Conservation (phyloP, 2,888 invertebrate genomes). For the Sinohyriopsis cumingii region DNA sequence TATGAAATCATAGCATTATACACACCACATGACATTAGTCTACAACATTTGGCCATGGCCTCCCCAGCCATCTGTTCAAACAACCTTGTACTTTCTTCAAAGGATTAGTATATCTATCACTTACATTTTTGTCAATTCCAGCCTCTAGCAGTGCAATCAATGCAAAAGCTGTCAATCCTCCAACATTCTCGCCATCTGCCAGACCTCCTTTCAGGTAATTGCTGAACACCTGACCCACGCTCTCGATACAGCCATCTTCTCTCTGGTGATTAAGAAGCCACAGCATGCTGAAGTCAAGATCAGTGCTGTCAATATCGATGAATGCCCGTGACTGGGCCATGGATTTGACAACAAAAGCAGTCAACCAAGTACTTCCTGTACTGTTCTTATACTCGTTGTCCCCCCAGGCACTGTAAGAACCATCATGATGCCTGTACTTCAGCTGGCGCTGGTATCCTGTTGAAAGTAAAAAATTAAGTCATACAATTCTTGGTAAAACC, state of each 20-base stretch:
- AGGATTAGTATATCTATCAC: conserved; percentile 10
- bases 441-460: conserved; percentile 90
- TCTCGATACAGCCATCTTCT: conserved; percentile 84
- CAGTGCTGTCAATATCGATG: conserved; percentile 77
- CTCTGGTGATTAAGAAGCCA: conserved; percentile 76
- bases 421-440: conserved; percentile 80
- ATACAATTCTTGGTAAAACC: too few species aligned
- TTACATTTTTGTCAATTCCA: conserved; percentile 36
- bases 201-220: conserved; percentile 66
- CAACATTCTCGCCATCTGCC: conserved; percentile 36
- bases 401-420: conserved; percentile 70
- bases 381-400: conserved; percentile 33
- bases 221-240: conserved; percentile 72
- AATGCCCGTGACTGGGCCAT: conserved; percentile 76
- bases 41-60: too few species aligned
- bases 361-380: conserved; percentile 75
- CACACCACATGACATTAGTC: too few species aligned
- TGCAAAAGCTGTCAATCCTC: conserved; percentile 65
- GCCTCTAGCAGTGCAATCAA: conserved; percentile 63
- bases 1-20: too few species aligned
- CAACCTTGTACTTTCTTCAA: too few species aligned
- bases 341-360: conserved; percentile 84
- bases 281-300: conserved; percentile 46
- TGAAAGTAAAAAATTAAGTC: too few species aligned
- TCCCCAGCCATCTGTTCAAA: too few species aligned